Percentiles rank a stretch among this genome's conserved stretches.
Evolutionary conservation across 2,888 invertebrate genomes (phyloP).

Genomic region (Spisula subtruncata): DNA sequence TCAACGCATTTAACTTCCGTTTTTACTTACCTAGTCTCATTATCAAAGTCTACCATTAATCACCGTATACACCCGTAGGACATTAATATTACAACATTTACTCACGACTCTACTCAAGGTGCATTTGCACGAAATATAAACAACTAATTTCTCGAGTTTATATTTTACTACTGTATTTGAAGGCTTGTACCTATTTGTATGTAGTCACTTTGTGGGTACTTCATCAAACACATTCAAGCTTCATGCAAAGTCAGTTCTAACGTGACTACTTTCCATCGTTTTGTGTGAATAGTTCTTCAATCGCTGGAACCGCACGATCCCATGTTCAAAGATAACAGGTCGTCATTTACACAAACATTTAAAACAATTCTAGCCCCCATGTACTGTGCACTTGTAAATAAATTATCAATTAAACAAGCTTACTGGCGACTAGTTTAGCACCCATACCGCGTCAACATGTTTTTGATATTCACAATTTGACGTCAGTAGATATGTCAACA

Average conservation of each 20-base stretch:
- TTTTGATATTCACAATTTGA: not conserved
- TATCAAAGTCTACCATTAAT: not conserved
- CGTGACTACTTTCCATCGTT: too few relatives aligned
- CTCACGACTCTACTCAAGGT: not conserved
- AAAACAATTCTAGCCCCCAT: slow-evolving; percentile 2
- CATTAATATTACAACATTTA: not conserved
- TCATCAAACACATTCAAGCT: not conserved
- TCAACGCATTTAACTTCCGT: slow-evolving; percentile 1
- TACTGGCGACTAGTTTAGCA: not conserved
- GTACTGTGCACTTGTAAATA: slow-evolving; percentile 1
- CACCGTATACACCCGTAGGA: not conserved
- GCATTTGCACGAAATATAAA: not conserved
- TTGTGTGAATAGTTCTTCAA: not conserved
- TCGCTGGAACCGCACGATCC: not conserved
- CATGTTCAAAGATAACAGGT: not conserved
- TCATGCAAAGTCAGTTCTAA: not conserved
- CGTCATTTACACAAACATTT: not conserved
- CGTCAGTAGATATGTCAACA: not conserved
- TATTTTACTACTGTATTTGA: slow-evolving; percentile 1
- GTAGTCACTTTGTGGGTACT: not conserved
- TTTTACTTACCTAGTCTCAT: not conserved
- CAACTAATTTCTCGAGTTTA: not conserved
- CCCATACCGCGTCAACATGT: not conserved
- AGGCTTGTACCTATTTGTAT: not conserved
- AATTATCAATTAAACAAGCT: not conserved